A percentile compares a stretch with the other conserved stretches of the same genome.
phyloP scores from a whole-genome alignment of 2,888 invertebrate genomes.

The Lottia gigantea region DNA sequence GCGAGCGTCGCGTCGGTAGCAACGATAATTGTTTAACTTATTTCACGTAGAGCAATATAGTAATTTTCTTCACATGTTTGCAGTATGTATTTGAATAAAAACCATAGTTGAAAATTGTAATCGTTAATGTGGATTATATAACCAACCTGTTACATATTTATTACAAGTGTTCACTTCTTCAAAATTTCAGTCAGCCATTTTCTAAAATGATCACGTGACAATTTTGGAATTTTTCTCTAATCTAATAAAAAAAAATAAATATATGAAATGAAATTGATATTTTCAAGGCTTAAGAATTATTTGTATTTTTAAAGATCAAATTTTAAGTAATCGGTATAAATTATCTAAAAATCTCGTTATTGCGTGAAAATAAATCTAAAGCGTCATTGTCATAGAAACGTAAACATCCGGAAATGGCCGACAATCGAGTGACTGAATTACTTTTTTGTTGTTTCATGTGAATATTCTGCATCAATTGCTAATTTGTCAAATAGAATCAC shows the following conservation, averaged over 20 bases:
- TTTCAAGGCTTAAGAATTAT: no score
- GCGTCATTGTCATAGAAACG: conserved; percentile 40
- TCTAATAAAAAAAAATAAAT: no score
- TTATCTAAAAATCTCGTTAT: conserved; percentile 1
- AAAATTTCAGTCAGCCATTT: not conserved
- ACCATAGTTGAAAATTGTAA: no score
- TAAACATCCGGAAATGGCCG: conserved; percentile 48
- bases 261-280: no score
- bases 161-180: not conserved
- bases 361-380: conserved; percentile 12
- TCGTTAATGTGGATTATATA: not conserved
- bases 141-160: not conserved
- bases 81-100: no score
- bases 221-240: conserved; percentile 1
- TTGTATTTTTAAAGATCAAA: not conserved
- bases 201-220: conserved; percentile 1
- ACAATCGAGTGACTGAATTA: not conserved
- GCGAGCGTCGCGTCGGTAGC: no score
- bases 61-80: no score
- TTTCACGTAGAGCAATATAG: no score
- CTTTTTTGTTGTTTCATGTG: no score
- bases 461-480: no score
- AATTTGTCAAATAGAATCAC: no score
- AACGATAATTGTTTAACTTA: no score
- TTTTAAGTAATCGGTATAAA: not conserved